Evolutionary conservation across 2,888 invertebrate species (phyloP).

Genomic region (Acholoe squamosa): DNA sequence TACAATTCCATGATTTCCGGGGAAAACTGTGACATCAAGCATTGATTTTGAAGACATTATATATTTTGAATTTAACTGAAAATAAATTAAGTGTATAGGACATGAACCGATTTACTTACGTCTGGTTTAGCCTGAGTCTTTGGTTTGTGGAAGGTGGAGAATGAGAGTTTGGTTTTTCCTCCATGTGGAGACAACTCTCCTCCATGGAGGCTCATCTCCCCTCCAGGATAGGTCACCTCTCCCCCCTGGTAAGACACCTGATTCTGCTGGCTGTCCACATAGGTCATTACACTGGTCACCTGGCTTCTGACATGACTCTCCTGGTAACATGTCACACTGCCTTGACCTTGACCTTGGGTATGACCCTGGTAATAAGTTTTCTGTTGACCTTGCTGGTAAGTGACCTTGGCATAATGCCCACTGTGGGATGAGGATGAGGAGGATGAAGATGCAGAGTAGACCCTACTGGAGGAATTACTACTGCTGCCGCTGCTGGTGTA

Average conservation of each 20-base stretch:
- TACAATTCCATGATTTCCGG: too few species aligned
- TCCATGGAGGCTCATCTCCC: too few species aligned
- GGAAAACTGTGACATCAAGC: too few species aligned
- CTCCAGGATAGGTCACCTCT: too few species aligned
- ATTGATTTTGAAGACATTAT: too few species aligned
- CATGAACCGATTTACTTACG: constrained; percentile 1
- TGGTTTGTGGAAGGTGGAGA: constrained; percentile 48
- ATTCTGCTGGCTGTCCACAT: constrained; percentile 52
- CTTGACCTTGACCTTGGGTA: neutral
- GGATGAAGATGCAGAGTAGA: neutral
- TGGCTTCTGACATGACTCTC: neutral
- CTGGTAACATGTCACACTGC: constrained; percentile 12
- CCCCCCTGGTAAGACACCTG: too few species aligned
- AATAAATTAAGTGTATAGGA: too few species aligned
- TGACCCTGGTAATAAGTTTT: constrained; percentile 30
- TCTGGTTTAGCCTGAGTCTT: neutral
- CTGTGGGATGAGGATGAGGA: neutral
- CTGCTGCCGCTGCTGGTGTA: neutral
- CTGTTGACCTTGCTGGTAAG: constrained; percentile 48
- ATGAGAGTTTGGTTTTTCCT: constrained; percentile 9
- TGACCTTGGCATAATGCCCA: constrained; percentile 22
- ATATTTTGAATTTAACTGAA: too few species aligned
- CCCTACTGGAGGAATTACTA: neutral
- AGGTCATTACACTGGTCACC: neutral
- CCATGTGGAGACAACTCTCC: neutral